Percentiles rank a stretch among this genome's conserved stretches.
Conservation (phyloP, 2,113 vertebrate genomes). For the Myiopsitta monachus region DNA sequence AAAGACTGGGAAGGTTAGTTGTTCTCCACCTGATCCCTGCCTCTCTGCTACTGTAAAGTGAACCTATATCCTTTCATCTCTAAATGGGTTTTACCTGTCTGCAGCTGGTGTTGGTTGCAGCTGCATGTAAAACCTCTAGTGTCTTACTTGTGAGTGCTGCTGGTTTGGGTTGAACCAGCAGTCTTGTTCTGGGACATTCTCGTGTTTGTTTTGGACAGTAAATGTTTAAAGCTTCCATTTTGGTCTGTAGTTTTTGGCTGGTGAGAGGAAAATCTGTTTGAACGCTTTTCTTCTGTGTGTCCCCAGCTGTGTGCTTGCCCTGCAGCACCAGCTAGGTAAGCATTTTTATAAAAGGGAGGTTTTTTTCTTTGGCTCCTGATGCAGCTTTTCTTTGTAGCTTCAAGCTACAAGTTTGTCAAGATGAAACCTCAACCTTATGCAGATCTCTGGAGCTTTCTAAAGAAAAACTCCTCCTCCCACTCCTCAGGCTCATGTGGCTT, state of each 20-base stretch:
- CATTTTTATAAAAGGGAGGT: not conserved
- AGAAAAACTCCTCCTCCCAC: not conserved
- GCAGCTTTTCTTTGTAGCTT: not conserved
- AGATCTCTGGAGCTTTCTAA: not conserved
- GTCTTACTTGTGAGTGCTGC: not conserved
- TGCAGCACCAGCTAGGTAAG: not conserved
- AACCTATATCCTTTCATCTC: not conserved
- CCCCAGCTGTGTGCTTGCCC: not conserved
- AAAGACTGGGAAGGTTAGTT: not conserved
- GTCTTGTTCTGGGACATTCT: not conserved
- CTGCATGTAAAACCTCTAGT: not conserved
- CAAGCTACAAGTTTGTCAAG: not conserved
- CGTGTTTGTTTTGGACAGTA: constrained; percentile 17
- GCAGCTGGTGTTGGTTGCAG: not conserved
- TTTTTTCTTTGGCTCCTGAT: not conserved
- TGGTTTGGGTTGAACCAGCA: constrained; percentile 5
- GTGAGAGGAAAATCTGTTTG: not conserved
- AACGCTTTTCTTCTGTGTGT: not conserved
- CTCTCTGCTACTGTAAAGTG: not conserved
- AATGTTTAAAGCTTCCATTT: constrained; percentile 43
- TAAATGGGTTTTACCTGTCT: not conserved
- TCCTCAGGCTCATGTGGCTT: not conserved
- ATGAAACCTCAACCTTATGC: not conserved
- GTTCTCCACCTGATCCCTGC: not conserved
- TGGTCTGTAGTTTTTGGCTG: not conserved